Evolutionary conservation across 2,888 invertebrate genomes (phyloP).

Genomic region (Hipparchia sbordonii): DNA sequence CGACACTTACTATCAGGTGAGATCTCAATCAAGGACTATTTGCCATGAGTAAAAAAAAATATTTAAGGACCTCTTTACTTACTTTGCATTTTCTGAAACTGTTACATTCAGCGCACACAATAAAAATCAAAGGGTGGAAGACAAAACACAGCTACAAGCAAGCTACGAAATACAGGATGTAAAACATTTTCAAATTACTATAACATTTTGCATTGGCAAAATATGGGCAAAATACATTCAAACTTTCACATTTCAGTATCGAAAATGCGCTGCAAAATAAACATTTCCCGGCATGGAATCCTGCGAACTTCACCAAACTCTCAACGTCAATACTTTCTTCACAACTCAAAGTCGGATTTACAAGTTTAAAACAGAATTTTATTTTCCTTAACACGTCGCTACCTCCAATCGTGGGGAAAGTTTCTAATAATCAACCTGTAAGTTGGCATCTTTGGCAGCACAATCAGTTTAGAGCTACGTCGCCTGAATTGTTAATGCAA

Average conservation of each 20-base stretch:
- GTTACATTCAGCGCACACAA: no score
- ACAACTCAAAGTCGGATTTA: conserved; percentile 28
- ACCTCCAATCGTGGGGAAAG: conserved; percentile 25
- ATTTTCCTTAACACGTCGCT: conserved; percentile 27
- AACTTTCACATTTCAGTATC: conserved; percentile 23
- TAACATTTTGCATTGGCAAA: background rate
- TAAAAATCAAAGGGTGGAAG: no score
- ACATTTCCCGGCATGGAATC: conserved; percentile 26
- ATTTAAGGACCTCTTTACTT: no score
- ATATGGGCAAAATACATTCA: conserved; percentile 14
- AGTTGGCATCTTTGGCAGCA: conserved; percentile 27
- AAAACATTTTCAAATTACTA: conserved; percentile 2
- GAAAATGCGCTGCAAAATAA: conserved; percentile 28
- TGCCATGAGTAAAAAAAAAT: no score
- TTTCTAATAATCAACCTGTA: conserved; percentile 31
- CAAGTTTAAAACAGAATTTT: conserved; percentile 31
- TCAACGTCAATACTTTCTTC: conserved; percentile 25
- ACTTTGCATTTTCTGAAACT: no score
- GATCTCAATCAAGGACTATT: no score
- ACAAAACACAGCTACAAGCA: background rate
- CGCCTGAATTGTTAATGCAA: conserved; percentile 26
- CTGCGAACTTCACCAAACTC: conserved; percentile 9
- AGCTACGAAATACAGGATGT: background rate
- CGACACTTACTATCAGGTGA: no score
- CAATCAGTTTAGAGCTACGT: conserved; percentile 34